Conservation (phyloP, 1,140 invertebrate species). For the Amyelois transitella region DNA sequence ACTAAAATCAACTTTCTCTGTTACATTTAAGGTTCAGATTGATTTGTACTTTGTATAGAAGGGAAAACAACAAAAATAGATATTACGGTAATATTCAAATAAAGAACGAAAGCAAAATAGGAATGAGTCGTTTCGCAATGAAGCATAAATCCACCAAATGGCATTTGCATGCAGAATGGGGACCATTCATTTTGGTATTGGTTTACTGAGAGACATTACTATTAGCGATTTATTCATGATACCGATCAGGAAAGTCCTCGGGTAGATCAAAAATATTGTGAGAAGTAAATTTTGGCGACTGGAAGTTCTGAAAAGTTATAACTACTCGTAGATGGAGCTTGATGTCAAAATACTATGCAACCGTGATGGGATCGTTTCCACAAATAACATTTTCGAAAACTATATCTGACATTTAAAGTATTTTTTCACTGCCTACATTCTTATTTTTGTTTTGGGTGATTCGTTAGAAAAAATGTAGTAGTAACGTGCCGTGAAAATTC, state of each 20-base stretch:
- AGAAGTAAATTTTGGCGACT: no score
- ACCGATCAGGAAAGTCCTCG: slow-evolving; percentile 1
- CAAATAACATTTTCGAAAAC: no score
- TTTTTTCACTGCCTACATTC: no score
- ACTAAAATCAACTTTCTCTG: slow-evolving; percentile 11
- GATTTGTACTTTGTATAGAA: slow-evolving; percentile 2
- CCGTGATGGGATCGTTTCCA: no score
- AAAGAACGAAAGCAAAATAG: slow-evolving; percentile 43
- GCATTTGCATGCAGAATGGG: slow-evolving; percentile 39
- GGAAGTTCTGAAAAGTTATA: no score
- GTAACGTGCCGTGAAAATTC: no score
- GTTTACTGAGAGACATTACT: slow-evolving; percentile 14
- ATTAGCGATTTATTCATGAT: slow-evolving; percentile 16
- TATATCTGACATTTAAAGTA: no score
- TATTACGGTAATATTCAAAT: slow-evolving; percentile 44
- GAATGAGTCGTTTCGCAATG: slow-evolving; percentile 45
- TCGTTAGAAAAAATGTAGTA: no score
- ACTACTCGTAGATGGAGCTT: no score
- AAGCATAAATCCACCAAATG: slow-evolving; percentile 48
- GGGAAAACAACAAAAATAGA: slow-evolving; percentile 43
- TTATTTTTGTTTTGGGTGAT: no score
- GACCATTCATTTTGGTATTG: slow-evolving; percentile 31
- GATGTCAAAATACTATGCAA: no score
- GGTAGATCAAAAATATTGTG: no score
- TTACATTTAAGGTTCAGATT: slow-evolving; percentile 14